A percentile compares a stretch with the other conserved stretches of the same genome.
Conservation (phyloP, 1,140 invertebrate genomes). For the Zaprionus kolodkinae region DNA sequence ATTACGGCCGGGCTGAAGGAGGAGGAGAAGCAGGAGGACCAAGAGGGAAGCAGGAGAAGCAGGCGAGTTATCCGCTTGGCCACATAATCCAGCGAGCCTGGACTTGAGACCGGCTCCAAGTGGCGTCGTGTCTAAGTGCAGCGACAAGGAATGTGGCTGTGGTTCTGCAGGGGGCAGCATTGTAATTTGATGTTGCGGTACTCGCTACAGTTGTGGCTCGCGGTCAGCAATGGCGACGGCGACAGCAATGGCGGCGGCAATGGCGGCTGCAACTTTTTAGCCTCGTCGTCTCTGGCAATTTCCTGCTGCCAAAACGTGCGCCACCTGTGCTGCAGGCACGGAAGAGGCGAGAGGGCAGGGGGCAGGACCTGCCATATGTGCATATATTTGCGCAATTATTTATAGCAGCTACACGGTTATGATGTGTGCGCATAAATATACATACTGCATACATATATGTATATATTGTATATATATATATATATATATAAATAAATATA, state of each 20-base stretch:
- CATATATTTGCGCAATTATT: constrained; percentile 42
- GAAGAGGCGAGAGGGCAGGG: too few species aligned
- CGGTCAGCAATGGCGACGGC: constrained; percentile 46
- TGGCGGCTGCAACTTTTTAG: constrained; percentile 21
- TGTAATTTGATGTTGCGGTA: constrained; percentile 74
- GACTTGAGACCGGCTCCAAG: neutral
- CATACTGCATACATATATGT: too few species aligned
- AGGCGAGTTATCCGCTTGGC: neutral
- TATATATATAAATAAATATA: too few species aligned
- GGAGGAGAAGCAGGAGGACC: too few species aligned
- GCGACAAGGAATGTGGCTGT: neutral
- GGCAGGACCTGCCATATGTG: neutral
- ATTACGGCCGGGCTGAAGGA: constrained; percentile 42
- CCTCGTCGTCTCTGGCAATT: constrained; percentile 33
- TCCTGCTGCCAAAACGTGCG: constrained; percentile 20
- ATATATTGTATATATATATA: too few species aligned
- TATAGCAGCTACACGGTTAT: constrained; percentile 50
- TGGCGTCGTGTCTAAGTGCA: neutral
- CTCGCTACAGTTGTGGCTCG: constrained; percentile 49
- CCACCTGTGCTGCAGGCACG: neutral
- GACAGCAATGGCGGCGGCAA: constrained; percentile 28
- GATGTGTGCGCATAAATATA: constrained; percentile 80
- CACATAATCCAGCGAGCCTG: neutral
- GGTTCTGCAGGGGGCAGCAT: constrained; percentile 10
- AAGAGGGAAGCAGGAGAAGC: neutral